Evolutionary conservation across 2,797 vertebrate species (phyloP).

Genomic region (Crax fasciolata): DNA sequence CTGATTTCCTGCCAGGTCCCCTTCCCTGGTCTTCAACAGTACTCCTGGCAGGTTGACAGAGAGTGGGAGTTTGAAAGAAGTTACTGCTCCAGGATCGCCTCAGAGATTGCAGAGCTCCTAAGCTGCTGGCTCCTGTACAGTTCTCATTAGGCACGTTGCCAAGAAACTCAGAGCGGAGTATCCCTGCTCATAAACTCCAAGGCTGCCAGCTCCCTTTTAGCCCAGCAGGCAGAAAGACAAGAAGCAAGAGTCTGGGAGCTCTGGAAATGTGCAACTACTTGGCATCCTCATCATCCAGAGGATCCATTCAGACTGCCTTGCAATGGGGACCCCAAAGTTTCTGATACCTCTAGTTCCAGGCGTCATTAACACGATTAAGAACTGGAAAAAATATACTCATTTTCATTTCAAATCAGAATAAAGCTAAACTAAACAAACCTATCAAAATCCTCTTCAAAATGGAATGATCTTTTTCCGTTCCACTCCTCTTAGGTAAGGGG

Average conservation of each 20-base stretch:
- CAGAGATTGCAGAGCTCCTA: constrained; percentile 43
- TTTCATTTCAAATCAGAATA: neutral
- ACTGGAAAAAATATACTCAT: neutral
- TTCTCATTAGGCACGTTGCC: constrained; percentile 71
- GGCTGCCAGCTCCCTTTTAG: constrained; percentile 36
- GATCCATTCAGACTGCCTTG: neutral
- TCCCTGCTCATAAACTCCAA: constrained; percentile 40
- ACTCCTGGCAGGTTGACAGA: constrained; percentile 64
- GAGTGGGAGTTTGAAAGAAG: constrained; percentile 70
- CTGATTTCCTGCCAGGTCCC: constrained; percentile 53
- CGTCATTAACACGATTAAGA: neutral
- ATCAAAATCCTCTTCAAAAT: constrained; percentile 10
- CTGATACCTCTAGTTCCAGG: neutral
- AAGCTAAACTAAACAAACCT: neutral
- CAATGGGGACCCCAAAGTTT: neutral
- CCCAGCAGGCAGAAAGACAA: constrained; percentile 36
- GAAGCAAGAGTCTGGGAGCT: constrained; percentile 25
- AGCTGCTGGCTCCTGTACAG: constrained; percentile 59
- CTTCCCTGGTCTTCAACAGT: constrained; percentile 47
- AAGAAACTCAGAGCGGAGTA: constrained; percentile 47
- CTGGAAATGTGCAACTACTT: constrained; percentile 28
- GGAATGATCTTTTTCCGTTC: neutral
- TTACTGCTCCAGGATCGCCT: constrained; percentile 61
- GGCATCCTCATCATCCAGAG: neutral
- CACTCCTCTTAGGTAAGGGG: neutral